Evolutionary conservation across 2,888 invertebrate species (phyloP), one percentile per base, ranked within the genome.

Genomic region (Drosophila limbata): DNA sequence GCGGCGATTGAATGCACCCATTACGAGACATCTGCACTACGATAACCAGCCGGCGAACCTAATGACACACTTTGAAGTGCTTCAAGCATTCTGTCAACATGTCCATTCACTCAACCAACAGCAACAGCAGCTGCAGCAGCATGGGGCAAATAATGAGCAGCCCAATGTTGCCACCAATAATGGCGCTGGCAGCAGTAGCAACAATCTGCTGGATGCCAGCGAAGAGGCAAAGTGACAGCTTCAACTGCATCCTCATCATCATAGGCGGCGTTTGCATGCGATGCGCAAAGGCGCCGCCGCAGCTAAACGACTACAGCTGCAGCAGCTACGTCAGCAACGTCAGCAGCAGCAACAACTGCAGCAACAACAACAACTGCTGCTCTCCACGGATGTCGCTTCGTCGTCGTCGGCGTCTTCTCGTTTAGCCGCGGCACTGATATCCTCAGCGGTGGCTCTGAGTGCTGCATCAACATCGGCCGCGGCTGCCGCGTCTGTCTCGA

Each of bases 21-120:
- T 97, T 53, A 91, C 93, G 11, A 93, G 95, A 42, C 93, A 93
- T 64, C 91, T 95, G 64, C 96, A 96, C 91, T 96, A 95, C 90
- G 92, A 92, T 47, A 92, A 92, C 72, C 92, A 92, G 80, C 91
- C 92, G 39, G 92, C 93, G 33, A 93, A 95, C 57, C 93, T 98
- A 47, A 94, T 95, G 88, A 95, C 95, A 86, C 98, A 98, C 93
- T 97, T 98, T 93, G 94, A 95, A 84, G 94, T 97, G 72, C 93
- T 96, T 63, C 94, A 94, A 76, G 94, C 94, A 74, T 95, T 96
- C 92, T 92, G 93, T 59, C 92, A 92, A 73, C 92, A 92, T 62
- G 90, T 92, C 66, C 92, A 92, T 68, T 86, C 91, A 47, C 88
- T 90, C 15, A 90, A 88, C 70, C 92, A 92, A 53, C 92, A 91